Conservation (phyloP, 2,888 invertebrate genomes). For the Toxonevra muliebris region DNA sequence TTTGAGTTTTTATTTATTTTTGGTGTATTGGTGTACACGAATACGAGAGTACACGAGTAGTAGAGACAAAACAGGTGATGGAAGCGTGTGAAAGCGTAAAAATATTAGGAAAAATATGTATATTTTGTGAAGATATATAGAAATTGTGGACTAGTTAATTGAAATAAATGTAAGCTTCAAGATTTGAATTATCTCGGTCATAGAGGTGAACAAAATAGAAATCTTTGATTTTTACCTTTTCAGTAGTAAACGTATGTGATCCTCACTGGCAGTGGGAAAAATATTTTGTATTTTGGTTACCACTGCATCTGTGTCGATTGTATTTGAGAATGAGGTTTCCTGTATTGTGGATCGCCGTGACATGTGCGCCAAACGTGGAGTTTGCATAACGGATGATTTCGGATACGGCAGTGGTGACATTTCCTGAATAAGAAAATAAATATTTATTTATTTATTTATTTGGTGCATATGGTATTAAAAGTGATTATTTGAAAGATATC, state of each 20-base stretch:
- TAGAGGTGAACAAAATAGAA: slow-evolving; percentile 41
- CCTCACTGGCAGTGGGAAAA: slow-evolving; percentile 91
- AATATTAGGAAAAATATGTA: neutral
- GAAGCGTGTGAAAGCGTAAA: slow-evolving; percentile 45
- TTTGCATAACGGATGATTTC: slow-evolving; percentile 48
- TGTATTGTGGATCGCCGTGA: slow-evolving; percentile 66
- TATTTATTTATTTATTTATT: no score
- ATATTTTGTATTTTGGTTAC: slow-evolving; percentile 84
- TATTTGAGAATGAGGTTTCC: slow-evolving; percentile 73
- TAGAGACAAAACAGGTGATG: slow-evolving; percentile 32
- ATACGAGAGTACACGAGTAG: slow-evolving; percentile 5
- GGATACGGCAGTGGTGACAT: slow-evolving; percentile 61
- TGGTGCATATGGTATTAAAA: no score
- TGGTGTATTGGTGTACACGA: neutral
- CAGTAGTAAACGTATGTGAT: slow-evolving; percentile 84
- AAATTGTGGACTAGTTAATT: no score
- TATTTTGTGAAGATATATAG: no score
- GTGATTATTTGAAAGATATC: no score
- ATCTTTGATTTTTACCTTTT: slow-evolving; percentile 78
- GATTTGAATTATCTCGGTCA: neutral
- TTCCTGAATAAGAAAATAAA: slow-evolving; percentile 51
- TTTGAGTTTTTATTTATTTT: slow-evolving; percentile 6
- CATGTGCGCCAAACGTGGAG: slow-evolving; percentile 55
- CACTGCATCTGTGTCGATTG: slow-evolving; percentile 75
- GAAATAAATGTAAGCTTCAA: neutral